phyloP scores from a whole-genome alignment of 2,888 invertebrate species.

The Dexiosoma caninum region DNA sequence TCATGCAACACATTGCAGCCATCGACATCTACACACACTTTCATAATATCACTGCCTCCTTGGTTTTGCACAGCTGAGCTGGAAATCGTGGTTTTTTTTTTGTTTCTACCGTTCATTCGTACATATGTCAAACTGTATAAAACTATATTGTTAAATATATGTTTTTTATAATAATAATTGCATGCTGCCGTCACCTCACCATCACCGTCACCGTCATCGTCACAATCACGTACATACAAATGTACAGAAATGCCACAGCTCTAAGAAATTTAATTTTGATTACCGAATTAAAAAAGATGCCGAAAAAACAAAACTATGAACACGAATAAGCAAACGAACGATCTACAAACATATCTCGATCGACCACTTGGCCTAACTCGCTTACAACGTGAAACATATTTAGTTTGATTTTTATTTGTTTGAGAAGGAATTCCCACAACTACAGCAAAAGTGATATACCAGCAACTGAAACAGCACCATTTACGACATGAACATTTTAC shows the following conservation, averaged over 20 bases:
- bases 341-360: constrained; percentile 7
- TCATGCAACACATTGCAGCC: background rate
- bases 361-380: constrained; percentile 43
- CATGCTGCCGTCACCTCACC: constrained; percentile 6
- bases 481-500: constrained; percentile 53
- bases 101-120: background rate
- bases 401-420: constrained; percentile 34
- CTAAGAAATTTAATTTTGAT: constrained; percentile 64
- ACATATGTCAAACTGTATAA: constrained; percentile 22
- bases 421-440: constrained; percentile 42
- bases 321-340: constrained; percentile 15
- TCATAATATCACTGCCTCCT: background rate
- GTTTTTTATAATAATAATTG: constrained; percentile 43
- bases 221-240: constrained; percentile 39
- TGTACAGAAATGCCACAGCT: constrained; percentile 60
- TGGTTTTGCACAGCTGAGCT: constrained; percentile 51
- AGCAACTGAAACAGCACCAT: constrained; percentile 18
- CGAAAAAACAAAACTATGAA: no score
- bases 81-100: constrained; percentile 7
- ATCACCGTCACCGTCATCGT: background rate
- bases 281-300: constrained; percentile 19
- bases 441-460: background rate
- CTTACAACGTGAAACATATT: constrained; percentile 19
- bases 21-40: background rate
- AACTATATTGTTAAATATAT: constrained; percentile 33